Evolutionary conservation across 2,797 vertebrate species (phyloP).

Genomic region (Diplodus sargus): DNA sequence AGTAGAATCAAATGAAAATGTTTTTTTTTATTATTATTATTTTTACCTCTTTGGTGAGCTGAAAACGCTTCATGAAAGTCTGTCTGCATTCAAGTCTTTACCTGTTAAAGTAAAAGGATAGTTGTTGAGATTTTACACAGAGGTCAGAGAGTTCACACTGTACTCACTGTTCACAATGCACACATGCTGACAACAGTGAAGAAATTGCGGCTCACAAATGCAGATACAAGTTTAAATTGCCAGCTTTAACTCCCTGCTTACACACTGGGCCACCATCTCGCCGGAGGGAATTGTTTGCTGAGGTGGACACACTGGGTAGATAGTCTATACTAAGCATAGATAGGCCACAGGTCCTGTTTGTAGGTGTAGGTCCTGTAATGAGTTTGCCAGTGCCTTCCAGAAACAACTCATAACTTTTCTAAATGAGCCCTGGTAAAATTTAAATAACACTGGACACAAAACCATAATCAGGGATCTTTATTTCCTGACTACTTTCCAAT

Average conservation of each 20-base stretch:
- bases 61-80: slow-evolving; percentile 4
- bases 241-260: neutral
- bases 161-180: neutral
- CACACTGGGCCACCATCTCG: neutral
- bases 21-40: neutral
- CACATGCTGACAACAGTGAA: neutral
- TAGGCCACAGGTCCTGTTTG: no score
- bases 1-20: slow-evolving; percentile 21
- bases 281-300: neutral
- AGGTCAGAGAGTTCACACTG: neutral
- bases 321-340: no score
- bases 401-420: no score
- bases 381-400: no score
- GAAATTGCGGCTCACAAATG: neutral
- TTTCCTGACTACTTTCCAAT: no score
- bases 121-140: neutral
- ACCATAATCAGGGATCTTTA: no score
- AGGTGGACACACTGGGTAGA: no score
- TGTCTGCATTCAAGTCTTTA: neutral
- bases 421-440: no score
- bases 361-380: no score
- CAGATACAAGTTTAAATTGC: neutral
- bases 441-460: no score
- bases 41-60: neutral
- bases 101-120: neutral